These are phyloP conservation scores for Plutella xylostella DNA, from an alignment of 2,888 invertebrate genomes.

Conservation along the genomic window DNA sequence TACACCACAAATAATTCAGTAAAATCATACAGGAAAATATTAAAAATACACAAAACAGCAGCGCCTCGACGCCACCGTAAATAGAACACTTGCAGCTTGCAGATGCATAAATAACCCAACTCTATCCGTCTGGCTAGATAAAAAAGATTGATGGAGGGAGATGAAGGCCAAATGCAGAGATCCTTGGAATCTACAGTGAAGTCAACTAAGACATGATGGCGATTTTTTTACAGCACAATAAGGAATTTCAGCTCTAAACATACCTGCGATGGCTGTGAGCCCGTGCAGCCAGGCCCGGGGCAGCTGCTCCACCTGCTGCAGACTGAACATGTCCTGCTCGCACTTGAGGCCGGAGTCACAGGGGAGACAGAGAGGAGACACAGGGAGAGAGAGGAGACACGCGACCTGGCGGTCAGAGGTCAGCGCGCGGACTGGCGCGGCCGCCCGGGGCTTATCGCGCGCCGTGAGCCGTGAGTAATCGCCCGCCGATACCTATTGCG, in stretches of 20 bases:
- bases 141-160: no score
- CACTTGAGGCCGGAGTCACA: not conserved
- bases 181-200: no score
- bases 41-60: no score
- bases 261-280: not conserved
- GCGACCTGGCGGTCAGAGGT: slow-evolving; percentile 53
- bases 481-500: no score
- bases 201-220: not conserved
- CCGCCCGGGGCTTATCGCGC: not conserved
- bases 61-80: no score
- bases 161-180: no score
- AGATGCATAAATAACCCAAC: no score
- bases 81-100: no score
- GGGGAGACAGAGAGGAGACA: not conserved
- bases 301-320: not conserved
- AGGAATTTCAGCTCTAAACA: not conserved
- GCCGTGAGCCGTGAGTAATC: no score
- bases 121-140: no score
- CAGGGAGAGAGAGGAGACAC: not conserved
- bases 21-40: no score
- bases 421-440: slow-evolving; percentile 32
- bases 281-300: not conserved
- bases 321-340: not conserved
- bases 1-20: no score
- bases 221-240: not conserved